phyloP scores from a whole-genome alignment of 2,888 invertebrate species.

The Ariolimax columbianus region DNA sequence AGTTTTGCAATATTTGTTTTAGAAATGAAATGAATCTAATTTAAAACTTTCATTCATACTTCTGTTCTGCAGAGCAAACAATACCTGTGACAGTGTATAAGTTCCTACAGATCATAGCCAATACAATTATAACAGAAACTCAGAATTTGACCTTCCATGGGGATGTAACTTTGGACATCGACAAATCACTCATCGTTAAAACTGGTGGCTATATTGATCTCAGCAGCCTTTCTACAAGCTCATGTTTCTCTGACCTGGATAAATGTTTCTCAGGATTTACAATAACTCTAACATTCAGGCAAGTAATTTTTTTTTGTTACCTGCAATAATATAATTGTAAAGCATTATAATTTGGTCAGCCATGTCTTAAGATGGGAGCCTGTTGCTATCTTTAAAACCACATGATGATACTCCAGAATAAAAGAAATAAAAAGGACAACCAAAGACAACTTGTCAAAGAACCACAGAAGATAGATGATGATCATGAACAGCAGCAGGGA shows the following conservation, averaged over 20 bases:
- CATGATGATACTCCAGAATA: no score
- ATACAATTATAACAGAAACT: not conserved
- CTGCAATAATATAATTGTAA: no score
- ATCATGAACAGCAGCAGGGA: no score
- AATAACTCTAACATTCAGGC: not conserved
- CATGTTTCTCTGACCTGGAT: slow-evolving; percentile 1
- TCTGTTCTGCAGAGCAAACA: not conserved
- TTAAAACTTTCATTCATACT: no score
- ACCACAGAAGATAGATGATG: no score
- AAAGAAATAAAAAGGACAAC: no score
- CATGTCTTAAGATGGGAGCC: no score
- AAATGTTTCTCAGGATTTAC: slow-evolving; percentile 7
- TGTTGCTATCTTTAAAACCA: no score
- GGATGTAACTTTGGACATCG: not conserved
- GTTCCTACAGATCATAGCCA: not conserved
- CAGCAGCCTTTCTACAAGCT: not conserved
- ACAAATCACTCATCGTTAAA: not conserved
- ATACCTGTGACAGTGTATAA: not conserved
- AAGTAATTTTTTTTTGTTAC: not conserved
- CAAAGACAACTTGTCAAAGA: no score
- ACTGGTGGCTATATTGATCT: not conserved
- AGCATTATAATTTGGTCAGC: no score
- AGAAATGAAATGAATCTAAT: no score
- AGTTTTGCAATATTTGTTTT: no score
- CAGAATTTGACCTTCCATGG: not conserved